Evolutionary conservation across 2,888 invertebrate genomes (phyloP).

Genomic region (Desoria tigrina): DNA sequence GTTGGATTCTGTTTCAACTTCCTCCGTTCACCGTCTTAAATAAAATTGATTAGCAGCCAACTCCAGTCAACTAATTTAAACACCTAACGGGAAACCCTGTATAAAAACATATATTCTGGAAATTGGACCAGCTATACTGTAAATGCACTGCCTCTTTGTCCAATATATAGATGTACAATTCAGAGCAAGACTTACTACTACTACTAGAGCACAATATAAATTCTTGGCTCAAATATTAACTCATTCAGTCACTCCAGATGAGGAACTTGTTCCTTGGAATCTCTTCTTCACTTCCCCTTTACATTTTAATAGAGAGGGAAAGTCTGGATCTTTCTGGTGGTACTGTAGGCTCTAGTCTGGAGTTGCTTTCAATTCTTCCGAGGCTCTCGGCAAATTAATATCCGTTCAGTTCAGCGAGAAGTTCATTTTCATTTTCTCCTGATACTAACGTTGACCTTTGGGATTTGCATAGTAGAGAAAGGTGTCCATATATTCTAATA

Average conservation of each 20-base stretch:
- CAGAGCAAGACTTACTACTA: no score
- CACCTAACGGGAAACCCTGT: neutral
- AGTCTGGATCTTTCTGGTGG: no score
- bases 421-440: neutral
- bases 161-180: no score
- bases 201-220: no score
- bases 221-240: conserved; percentile 6
- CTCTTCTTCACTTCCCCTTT: neutral
- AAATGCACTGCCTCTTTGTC: no score
- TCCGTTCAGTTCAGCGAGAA: neutral
- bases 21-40: neutral
- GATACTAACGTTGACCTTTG: neutral
- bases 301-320: no score
- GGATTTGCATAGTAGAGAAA: no score
- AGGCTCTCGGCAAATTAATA: neutral
- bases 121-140: no score
- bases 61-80: conserved; percentile 5
- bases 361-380: neutral
- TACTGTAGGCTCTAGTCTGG: no score
- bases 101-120: no score
- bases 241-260: conserved; percentile 6
- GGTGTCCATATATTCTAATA: no score
- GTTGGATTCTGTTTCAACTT: neutral
- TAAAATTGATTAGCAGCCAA: conserved; percentile 9
- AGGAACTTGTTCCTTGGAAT: neutral